Evolutionary conservation across 1,140 invertebrate genomes (phyloP).

Genomic region (Drosophila auraria): DNA sequence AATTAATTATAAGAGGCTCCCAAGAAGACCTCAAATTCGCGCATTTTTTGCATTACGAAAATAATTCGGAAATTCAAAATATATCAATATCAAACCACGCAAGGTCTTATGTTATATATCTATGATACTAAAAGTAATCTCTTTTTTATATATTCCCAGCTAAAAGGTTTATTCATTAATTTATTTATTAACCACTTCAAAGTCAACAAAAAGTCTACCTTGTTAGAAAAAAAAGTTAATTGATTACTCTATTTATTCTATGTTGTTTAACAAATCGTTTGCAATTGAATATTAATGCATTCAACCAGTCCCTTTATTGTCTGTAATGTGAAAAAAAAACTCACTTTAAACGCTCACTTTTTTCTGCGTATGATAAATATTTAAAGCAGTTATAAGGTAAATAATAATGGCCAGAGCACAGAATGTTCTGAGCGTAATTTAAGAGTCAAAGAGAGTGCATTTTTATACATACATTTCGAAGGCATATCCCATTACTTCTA

Average conservation of each 20-base stretch:
- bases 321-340: not conserved
- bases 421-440: not conserved
- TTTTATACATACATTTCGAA: not conserved
- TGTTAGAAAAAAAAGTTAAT: not conserved
- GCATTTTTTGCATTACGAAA: no score
- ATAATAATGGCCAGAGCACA: not conserved
- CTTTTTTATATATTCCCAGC: no score
- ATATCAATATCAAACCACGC: no score
- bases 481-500: constrained; percentile 3
- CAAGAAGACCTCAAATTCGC: no score
- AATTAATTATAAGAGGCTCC: no score
- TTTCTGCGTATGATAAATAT: not conserved
- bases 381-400: not conserved
- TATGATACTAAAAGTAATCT: no score
- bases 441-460: constrained; percentile 10
- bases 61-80: no score
- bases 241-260: not conserved
- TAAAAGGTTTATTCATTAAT: no score
- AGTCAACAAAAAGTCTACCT: not conserved
- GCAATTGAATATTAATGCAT: constrained; percentile 13
- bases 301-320: not conserved
- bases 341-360: not conserved
- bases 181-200: not conserved
- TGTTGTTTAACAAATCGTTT: not conserved
- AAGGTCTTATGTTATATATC: no score